These are phyloP conservation scores for Tetranychus cinnabarinus DNA, from an alignment of 1,140 invertebrate genomes.

Conservation along the genomic window DNA sequence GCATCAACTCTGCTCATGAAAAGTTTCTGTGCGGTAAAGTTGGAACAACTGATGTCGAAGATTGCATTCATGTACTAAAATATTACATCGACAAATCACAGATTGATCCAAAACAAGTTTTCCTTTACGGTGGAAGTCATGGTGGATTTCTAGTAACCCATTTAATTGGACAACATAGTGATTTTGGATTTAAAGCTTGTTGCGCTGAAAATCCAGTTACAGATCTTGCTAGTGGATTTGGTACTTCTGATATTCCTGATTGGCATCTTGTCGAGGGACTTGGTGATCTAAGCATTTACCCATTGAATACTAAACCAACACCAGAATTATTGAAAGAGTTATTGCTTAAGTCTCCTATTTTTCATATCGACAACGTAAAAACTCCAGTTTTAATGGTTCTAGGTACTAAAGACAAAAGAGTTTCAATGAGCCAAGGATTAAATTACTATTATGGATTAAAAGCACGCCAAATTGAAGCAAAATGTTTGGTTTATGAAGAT, in stretches of 20 bases:
- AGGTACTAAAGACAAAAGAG: conserved; percentile 55
- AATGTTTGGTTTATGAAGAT: conserved; percentile 37
- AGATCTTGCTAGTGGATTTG: conserved; percentile 39
- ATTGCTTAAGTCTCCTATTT: conserved; percentile 23
- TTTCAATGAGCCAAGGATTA: conserved; percentile 29
- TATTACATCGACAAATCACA: no score
- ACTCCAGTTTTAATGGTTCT: conserved; percentile 55
- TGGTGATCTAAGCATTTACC: conserved; percentile 3
- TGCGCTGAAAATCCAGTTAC: conserved; percentile 54
- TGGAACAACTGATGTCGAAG: conserved; percentile 52
- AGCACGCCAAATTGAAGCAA: conserved; percentile 17
- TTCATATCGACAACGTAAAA: conserved; percentile 28
- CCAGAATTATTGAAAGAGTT: conserved; percentile 15
- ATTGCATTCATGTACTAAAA: conserved; percentile 39
- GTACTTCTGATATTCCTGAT: conserved; percentile 55
- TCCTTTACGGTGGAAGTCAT: conserved; percentile 49
- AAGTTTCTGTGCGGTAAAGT: conserved; percentile 44
- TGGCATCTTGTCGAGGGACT: conserved; percentile 29
- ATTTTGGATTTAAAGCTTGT: conserved; percentile 22
- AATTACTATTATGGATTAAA: conserved; percentile 19
- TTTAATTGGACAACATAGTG: conserved; percentile 58
- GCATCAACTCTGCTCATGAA: conserved; percentile 47
- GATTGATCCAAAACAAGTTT: conserved; percentile 21
- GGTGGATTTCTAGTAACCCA: conserved; percentile 70
- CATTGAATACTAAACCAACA: background rate